Conservation (phyloP, 37 sponge, comb jelly and placozoan genomes). For the Chondrosia reniformis region DNA sequence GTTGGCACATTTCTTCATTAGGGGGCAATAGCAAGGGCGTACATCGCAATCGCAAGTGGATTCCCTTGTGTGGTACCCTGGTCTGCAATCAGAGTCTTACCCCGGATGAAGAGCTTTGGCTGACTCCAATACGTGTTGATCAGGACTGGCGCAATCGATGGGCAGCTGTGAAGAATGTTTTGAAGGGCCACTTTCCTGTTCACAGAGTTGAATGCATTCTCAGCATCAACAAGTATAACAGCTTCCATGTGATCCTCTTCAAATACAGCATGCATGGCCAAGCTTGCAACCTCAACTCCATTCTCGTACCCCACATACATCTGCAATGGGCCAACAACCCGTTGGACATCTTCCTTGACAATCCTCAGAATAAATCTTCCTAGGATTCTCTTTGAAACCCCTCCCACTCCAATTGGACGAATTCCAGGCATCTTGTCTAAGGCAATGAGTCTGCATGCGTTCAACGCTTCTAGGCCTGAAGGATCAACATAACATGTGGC, state of each 20-base stretch:
- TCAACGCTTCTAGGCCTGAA: not conserved
- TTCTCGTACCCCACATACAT: not conserved
- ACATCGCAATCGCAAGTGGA: not conserved
- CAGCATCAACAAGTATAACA: not conserved
- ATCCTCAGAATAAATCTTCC: not conserved
- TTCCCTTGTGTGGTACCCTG: not conserved
- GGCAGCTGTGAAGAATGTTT: not conserved
- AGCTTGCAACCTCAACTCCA: not conserved
- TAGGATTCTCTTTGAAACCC: not conserved
- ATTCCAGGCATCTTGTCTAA: not conserved
- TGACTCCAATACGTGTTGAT: too few relatives aligned
- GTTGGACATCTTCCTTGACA: not conserved
- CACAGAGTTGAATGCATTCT: not conserved
- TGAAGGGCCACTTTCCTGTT: not conserved
- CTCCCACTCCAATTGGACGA: not conserved
- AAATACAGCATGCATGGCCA: not conserved
- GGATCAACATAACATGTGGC: not conserved
- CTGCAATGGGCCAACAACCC: conserved; percentile 3
- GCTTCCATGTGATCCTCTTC: not conserved
- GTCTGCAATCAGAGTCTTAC: too few relatives aligned
- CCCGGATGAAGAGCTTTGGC: too few relatives aligned
- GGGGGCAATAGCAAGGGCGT: not conserved
- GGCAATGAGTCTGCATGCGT: not conserved
- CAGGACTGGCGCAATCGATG: too few relatives aligned
- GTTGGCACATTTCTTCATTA: conserved; percentile 3